Conservation (phyloP, 2,797 vertebrate genomes). For the Nasua narica region DNA sequence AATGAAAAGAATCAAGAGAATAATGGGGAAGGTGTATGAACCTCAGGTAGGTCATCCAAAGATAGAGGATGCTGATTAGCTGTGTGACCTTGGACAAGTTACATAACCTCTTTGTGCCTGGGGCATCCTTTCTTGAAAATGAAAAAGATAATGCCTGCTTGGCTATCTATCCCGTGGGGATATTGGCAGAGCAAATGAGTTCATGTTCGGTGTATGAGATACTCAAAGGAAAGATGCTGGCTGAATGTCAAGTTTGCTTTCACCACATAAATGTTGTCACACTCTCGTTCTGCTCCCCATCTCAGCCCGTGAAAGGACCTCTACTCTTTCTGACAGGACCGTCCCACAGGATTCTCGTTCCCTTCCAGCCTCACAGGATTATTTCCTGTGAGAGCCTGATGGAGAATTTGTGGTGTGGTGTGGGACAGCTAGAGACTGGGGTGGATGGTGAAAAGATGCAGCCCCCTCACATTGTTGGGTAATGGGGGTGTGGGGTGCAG, state of each 20-base stretch:
- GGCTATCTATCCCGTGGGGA: neutral
- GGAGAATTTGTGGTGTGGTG: neutral
- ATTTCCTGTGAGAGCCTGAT: neutral
- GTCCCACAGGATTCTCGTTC: neutral
- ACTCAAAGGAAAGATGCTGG: neutral
- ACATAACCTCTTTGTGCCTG: neutral
- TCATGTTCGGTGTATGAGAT: constrained; percentile 31
- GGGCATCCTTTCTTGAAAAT: neutral
- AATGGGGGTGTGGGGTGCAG: neutral
- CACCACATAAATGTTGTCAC: neutral
- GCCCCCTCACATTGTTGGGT: neutral
- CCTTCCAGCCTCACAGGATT: neutral
- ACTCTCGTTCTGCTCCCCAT: neutral
- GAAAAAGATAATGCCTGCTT: constrained; percentile 11
- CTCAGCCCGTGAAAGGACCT: neutral
- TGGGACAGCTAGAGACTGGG: neutral
- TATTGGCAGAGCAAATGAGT: constrained; percentile 42
- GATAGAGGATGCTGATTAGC: neutral
- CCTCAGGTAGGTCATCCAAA: neutral
- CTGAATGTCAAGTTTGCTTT: constrained; percentile 20
- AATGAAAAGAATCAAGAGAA: constrained; percentile 44
- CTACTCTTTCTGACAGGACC: neutral
- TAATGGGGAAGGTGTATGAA: neutral
- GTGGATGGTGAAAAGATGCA: neutral
- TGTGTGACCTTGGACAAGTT: neutral